Evolutionary conservation across 2,113 vertebrate species (phyloP).

Genomic region (Glaucomys volans): DNA sequence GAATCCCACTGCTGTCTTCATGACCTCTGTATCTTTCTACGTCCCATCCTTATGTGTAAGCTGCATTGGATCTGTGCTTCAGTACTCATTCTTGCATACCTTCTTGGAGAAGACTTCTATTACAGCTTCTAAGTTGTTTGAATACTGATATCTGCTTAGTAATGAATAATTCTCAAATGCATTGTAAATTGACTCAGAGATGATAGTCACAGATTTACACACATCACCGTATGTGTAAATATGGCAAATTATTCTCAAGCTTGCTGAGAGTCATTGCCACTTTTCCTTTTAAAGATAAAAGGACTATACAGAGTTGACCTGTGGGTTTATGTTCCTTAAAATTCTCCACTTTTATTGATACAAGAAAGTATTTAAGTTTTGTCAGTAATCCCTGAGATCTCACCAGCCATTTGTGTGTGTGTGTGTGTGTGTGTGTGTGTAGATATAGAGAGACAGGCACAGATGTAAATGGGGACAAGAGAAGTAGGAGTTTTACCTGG

Average conservation of each 20-base stretch:
- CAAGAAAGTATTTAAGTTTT: neutral
- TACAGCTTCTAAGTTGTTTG: neutral
- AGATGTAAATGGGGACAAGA: neutral
- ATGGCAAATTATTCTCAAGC: neutral
- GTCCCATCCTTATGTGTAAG: accelerated
- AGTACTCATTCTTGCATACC: no score
- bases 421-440: neutral
- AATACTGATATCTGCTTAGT: neutral
- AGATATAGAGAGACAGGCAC: neutral
- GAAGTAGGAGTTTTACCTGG: conserved; percentile 39
- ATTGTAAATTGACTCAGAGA: neutral
- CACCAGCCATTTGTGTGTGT: accelerated
- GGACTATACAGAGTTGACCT: neutral
- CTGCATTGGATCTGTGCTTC: neutral
- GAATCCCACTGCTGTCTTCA: neutral
- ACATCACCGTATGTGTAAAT: neutral
- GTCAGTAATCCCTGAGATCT: neutral
- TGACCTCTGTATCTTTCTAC: neutral
- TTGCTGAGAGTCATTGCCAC: neutral
- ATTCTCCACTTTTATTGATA: neutral
- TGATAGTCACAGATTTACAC: neutral
- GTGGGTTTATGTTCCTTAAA: neutral
- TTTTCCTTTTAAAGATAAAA: neutral
- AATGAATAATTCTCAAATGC: neutral
- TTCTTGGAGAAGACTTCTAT: neutral